phyloP scores from a whole-genome alignment of 2,888 invertebrate species.

The Dryocosmus kuriphilus region DNA sequence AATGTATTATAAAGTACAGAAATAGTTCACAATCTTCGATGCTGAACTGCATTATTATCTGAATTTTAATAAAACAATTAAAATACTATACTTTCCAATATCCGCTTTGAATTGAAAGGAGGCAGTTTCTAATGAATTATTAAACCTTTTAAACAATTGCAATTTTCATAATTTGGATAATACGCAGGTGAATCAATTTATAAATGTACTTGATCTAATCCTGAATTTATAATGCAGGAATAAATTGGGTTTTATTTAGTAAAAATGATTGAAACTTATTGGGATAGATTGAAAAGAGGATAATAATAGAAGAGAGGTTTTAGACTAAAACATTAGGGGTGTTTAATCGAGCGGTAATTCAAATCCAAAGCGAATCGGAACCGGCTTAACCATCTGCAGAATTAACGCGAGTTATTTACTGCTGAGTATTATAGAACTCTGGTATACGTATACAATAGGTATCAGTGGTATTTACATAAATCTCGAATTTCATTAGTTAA shows the following conservation, averaged over 20 bases:
- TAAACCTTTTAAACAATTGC: background rate
- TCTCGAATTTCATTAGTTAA: slow-evolving; percentile 47
- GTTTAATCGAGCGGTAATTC: slow-evolving; percentile 38
- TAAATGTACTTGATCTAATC: no score
- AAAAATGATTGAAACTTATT: background rate
- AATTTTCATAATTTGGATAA: background rate
- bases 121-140: background rate
- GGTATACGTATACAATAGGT: slow-evolving; percentile 23
- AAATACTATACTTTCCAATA: slow-evolving; percentile 4
- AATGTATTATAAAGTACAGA: background rate
- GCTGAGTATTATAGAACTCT: slow-evolving; percentile 32
- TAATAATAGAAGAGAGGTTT: slow-evolving; percentile 13
- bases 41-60: background rate
- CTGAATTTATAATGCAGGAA: background rate
- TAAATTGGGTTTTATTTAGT: background rate
- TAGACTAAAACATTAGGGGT: slow-evolving; percentile 27
- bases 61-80: background rate
- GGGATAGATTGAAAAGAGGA: background rate
- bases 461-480: slow-evolving; percentile 46
- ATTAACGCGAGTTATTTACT: slow-evolving; percentile 39
- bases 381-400: slow-evolving; percentile 36
- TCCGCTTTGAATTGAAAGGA: background rate
- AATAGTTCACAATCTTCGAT: slow-evolving; percentile 4
- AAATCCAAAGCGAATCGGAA: slow-evolving; percentile 33
- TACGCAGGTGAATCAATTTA: no score